These are phyloP conservation scores for Trichacis sp. DNA, from an alignment of 2,888 invertebrate species.

Conservation along the genomic window DNA sequence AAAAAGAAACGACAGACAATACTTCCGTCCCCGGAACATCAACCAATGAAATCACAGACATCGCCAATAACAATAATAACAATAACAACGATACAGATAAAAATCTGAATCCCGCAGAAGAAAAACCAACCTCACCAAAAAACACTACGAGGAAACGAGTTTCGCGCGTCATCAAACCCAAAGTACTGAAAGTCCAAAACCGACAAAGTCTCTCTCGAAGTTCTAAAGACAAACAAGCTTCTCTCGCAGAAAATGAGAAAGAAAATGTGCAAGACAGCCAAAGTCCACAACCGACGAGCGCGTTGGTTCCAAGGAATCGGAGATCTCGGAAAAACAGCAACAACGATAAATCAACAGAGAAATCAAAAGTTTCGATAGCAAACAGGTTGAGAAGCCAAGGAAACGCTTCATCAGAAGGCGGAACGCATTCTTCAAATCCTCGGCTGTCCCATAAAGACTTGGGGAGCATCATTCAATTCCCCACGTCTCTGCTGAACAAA, in stretches of 20 bases:
- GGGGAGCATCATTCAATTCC: conserved; percentile 60
- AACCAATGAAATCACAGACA: conserved; percentile 35
- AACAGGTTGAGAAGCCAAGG: conserved; percentile 58
- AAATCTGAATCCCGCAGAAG: conserved; percentile 55
- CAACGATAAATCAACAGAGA: conserved; percentile 44
- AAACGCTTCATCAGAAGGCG: conserved; percentile 42
- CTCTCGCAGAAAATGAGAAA: conserved; percentile 30
- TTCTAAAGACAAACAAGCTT: conserved; percentile 22
- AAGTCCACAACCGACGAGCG: conserved; percentile 30
- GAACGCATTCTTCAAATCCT: conserved; percentile 16
- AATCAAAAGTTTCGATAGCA: conserved; percentile 52
- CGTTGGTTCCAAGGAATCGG: conserved; percentile 48
- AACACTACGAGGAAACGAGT: conserved; percentile 14
- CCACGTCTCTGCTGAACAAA: conserved; percentile 63
- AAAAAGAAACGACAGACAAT: conserved; percentile 47
- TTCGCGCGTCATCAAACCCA: conserved; percentile 22
- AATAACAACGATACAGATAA: conserved; percentile 60
- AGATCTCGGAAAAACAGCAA: conserved; percentile 49
- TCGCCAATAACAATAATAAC: conserved; percentile 51
- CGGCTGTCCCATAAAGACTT: conserved; percentile 13
- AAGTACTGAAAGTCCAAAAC: conserved; percentile 48
- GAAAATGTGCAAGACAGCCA: conserved; percentile 41
- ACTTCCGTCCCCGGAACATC: conserved; percentile 53
- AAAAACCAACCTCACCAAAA: conserved; percentile 27
- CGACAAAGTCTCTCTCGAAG: conserved; percentile 43